Base-by-base conservation (phyloP, 2,888 invertebrate genomes). In the Ophion obscuratus region DNA sequence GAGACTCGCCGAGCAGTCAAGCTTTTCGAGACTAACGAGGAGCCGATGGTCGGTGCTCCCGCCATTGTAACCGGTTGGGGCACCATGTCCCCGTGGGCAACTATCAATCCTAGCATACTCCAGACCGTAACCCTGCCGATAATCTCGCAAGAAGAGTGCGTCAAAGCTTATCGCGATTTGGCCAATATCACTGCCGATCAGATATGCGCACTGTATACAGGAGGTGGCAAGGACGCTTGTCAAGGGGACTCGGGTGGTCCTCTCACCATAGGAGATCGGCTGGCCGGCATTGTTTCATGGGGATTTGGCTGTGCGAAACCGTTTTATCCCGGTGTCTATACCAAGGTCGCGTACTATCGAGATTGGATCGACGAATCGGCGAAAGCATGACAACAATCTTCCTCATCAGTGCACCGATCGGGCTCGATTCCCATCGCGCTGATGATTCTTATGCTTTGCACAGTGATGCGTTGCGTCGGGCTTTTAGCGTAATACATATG, bases 101-200 rank as follows among this genome's bases (percentile, higher is more conserved):
- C 0, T 9, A 87, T 85, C 2, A 90, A 89, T 5, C 81, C 90
- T 0, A 31, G 53, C 2, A 90, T 90, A 87, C 89, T 95, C 17
- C 96, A 96, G 80, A 95, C 93, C 78, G 96, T 95, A 0, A 87
- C 94, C n/a, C 94, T 96, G 0, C 96, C 96, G 0, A 94, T 95
- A 88, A 94, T 96, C 9, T 95, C 94, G 80, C 94, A 94, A 3
- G 88, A 92, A 1, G 71, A 91, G 0, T 96, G 96, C 90, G 91
- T 91, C 2, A 89, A 92, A 0, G 95, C 95, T 0, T 96, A 96
- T 88, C 0, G 0, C 0, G 0, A 0, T 0, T 68, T 68, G 14
- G 88, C 88, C 2, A 88, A 89, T 0, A 0, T 92, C 5, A 90
- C 92, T 2, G 66, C 75, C 6, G 94, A 95, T 0, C 94, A 93